phyloP scores from a whole-genome alignment of 2,888 invertebrate genomes.

The Halictus ligatus region DNA sequence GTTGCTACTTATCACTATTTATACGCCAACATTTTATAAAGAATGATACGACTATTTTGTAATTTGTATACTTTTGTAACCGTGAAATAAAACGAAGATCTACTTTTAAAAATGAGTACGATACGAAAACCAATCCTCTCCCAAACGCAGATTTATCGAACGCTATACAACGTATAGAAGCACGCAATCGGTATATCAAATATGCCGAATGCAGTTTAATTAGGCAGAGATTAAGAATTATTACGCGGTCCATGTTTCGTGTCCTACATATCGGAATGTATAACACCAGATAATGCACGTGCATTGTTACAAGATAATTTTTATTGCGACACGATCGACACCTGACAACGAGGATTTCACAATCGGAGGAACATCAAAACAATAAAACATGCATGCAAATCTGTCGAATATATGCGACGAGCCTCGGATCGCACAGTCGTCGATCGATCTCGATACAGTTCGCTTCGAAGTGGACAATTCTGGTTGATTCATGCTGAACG shows the following conservation, averaged over 20 bases:
- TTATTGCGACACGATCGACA: constrained; percentile 32
- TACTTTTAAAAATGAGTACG: background rate
- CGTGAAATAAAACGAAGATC: background rate
- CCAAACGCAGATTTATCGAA: background rate
- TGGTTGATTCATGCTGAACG: background rate
- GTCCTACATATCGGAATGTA: constrained; percentile 27
- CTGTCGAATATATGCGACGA: constrained; percentile 30
- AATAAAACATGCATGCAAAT: constrained; percentile 42
- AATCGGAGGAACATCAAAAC: constrained; percentile 38
- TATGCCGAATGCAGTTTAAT: background rate
- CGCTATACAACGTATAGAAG: background rate
- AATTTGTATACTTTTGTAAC: constrained; percentile 4
- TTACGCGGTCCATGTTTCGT: background rate
- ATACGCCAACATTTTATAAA: background rate
- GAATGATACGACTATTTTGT: background rate
- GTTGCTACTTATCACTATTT: background rate
- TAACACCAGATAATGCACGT: constrained; percentile 3
- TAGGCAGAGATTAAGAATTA: background rate
- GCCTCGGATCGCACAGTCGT: constrained; percentile 36
- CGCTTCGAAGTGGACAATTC: constrained; percentile 17
- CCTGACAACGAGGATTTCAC: constrained; percentile 44
- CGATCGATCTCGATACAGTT: constrained; percentile 38
- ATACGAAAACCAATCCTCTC: background rate
- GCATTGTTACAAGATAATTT: constrained; percentile 2
- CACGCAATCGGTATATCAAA: background rate